Conservation (phyloP, 2,113 vertebrate genomes). For the Cercocebus atys region DNA sequence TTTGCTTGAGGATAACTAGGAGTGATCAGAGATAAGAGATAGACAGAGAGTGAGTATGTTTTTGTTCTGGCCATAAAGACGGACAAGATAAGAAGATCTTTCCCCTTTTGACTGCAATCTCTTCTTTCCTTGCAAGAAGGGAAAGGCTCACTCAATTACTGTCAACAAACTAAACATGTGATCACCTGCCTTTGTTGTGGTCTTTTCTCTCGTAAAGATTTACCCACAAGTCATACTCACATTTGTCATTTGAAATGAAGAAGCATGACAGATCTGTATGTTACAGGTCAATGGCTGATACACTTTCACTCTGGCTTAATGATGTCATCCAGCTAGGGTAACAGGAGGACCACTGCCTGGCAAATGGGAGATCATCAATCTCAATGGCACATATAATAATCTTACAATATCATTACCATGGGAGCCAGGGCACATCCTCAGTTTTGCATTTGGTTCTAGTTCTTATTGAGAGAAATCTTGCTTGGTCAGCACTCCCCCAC, state of each 20-base stretch:
- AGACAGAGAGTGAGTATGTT: background rate
- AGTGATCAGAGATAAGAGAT: background rate
- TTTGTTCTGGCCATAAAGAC: background rate
- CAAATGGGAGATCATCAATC: background rate
- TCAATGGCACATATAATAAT: background rate
- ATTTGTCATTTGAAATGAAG: background rate
- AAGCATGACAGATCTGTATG: background rate
- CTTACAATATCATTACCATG: background rate
- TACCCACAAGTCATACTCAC: background rate
- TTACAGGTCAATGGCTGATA: background rate
- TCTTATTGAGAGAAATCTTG: background rate
- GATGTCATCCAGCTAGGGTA: background rate
- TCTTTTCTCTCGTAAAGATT: background rate
- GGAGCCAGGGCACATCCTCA: background rate
- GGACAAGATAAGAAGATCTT: background rate
- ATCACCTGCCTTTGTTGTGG: background rate
- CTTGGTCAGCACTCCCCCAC: background rate
- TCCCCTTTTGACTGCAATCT: background rate
- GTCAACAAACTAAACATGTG: background rate
- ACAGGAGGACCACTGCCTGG: background rate
- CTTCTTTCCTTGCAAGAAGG: background rate
- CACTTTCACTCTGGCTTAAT: background rate
- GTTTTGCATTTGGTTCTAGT: background rate
- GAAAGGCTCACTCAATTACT: background rate
- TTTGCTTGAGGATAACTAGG: background rate